Conservation (phyloP, 2,113 vertebrate species). For the Strigops habroptila region DNA sequence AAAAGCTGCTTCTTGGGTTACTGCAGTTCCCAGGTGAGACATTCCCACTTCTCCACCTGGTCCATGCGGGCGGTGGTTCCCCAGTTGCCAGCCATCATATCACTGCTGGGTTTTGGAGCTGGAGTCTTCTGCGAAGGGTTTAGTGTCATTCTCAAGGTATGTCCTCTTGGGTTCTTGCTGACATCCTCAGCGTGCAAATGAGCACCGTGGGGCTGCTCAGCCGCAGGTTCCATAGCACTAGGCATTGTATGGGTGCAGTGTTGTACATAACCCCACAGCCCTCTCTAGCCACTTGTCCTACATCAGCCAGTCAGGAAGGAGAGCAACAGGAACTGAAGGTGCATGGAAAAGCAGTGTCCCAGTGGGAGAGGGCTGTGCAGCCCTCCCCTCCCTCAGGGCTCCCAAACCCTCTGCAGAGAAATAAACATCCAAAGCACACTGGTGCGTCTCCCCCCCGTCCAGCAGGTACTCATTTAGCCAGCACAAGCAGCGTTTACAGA, state of each 20-base stretch:
- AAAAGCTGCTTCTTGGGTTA: background rate
- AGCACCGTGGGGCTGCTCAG: background rate
- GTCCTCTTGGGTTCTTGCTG: background rate
- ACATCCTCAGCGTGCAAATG: rapidly evolving
- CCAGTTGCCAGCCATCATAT: background rate
- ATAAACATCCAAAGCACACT: background rate
- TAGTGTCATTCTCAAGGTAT: background rate
- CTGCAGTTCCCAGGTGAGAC: rapidly evolving
- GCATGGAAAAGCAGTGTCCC: background rate
- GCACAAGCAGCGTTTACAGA: background rate
- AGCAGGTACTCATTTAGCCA: background rate
- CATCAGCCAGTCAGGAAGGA: rapidly evolving
- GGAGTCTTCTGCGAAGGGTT: background rate
- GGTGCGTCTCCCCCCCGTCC: background rate
- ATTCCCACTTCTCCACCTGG: rapidly evolving
- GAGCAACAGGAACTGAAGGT: background rate
- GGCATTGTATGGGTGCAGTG: rapidly evolving
- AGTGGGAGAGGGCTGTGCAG: background rate
- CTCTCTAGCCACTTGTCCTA: background rate
- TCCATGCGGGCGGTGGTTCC: rapidly evolving
- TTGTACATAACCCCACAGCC: rapidly evolving
- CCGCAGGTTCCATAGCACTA: rapidly evolving
- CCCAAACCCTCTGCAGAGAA: background rate
- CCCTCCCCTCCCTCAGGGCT: background rate
- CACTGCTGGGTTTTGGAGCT: background rate